Evolutionary conservation across 35 echinoderm and acorn worm genomes (phyloP), one percentile per base, ranked within the genome.

Genomic region (Strongylocentrotus purpuratus): DNA sequence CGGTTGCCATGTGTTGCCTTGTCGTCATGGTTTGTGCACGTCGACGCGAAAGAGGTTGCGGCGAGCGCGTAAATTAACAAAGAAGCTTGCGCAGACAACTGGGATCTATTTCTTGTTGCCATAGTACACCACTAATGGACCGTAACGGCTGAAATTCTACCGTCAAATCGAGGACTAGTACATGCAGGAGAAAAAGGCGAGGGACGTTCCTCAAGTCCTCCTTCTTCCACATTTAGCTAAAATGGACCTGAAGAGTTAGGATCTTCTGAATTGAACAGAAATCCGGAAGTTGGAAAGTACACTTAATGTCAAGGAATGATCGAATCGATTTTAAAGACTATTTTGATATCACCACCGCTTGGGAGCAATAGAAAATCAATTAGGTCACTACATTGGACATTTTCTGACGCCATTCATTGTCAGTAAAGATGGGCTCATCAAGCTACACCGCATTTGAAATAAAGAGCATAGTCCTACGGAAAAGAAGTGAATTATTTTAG

Each of bases 21-120:
- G 87, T 33, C 87, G 87, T 89, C 87, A 89, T 46, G 87, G 87
- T 89, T 33, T 89, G 12, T 89, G 87, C 32, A 28, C 87, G 87
- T 89, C 33, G 87, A 89, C 87, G 87, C 87, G 87, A 89, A 89
- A 45, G 45, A 89, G 87, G 87, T 89, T 46, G 33, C 87, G 33
- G 87, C 32, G 33, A 45, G 33, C 33, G 45, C 33, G 33, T 33
- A 45, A 45, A 89, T 89, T 33, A 89, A 46, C 87, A 89, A 31
- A 89, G 33, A 18, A 45, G 33, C 33, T 46, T 89, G 31, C 87
- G 87, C 87, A 45, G 45, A 89, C 87, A 33, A 46, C 87, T 12
- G 87, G 33, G 87, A 89, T 89, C 87, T 89, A 46, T 89, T 89
- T 89, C 87, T 28, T 89, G 87, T 89, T 33, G 87, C 45, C 13